phyloP scores from a whole-genome alignment of 1,140 invertebrate genomes.

The Brachionus plicatilis region DNA sequence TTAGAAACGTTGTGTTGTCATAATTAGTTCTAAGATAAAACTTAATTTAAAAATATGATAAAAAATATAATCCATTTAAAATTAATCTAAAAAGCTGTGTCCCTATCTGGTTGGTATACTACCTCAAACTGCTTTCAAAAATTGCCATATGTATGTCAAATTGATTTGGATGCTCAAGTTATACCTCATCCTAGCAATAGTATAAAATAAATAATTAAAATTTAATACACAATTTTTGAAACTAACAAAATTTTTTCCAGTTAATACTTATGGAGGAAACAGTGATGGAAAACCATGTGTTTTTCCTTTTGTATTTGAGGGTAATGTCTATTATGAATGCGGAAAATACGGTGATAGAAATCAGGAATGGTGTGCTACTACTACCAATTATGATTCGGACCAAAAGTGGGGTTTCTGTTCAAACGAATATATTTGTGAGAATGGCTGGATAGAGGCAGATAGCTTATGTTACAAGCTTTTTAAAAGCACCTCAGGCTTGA shows the following conservation, averaged over 20 bases:
- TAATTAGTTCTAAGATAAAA: neutral
- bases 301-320: conserved; percentile 42
- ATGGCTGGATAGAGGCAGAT: neutral
- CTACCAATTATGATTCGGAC: conserved; percentile 41
- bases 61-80: too few species aligned
- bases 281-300: conserved; percentile 39
- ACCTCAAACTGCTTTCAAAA: conserved; percentile 29
- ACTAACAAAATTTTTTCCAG: neutral
- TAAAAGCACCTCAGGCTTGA: neutral
- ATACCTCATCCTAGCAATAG: conserved; percentile 36
- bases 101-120: neutral
- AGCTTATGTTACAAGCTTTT: neutral
- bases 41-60: neutral
- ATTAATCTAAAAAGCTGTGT: neutral
- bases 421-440: neutral
- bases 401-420: conserved; percentile 42
- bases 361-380: conserved; percentile 41
- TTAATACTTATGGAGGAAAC: conserved; percentile 5
- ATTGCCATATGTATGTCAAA: conserved; percentile 17
- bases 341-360: neutral
- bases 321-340: conserved; percentile 40
- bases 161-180: neutral
- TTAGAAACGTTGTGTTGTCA: too few species aligned
- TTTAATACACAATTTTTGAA: neutral
- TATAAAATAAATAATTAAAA: neutral